These are phyloP conservation scores for Periphyllus acericola DNA, from an alignment of 2,888 invertebrate genomes.

Conservation along the genomic window DNA sequence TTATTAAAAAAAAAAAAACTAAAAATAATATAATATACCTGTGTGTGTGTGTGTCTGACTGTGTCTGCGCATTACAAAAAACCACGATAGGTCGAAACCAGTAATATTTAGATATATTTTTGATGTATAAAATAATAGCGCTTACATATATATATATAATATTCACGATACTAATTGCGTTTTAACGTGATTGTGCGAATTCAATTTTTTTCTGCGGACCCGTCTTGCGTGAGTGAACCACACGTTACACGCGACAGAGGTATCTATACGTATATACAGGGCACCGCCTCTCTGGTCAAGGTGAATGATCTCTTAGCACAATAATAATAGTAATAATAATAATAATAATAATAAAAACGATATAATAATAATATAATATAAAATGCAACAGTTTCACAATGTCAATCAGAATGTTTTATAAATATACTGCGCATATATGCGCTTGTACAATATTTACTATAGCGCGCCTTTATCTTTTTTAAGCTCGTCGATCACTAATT, in stretches of 20 bases:
- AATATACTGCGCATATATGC: background rate
- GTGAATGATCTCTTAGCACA: slow-evolving; percentile 52
- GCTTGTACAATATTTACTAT: too few species aligned
- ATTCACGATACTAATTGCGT: slow-evolving; percentile 17
- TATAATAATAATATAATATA: background rate
- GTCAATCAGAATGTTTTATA: slow-evolving; percentile 48
- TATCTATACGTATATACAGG: background rate
- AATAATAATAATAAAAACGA: slow-evolving; percentile 19
- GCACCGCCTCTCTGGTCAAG: slow-evolving; percentile 50
- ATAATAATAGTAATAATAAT: slow-evolving; percentile 23
- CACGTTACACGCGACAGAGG: background rate
- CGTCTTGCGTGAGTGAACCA: slow-evolving; percentile 37
- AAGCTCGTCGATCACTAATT: slow-evolving; percentile 29
- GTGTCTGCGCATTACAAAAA: background rate
- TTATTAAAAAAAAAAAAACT: background rate
- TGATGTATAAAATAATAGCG: background rate
- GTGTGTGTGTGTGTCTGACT: background rate
- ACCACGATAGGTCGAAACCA: background rate
- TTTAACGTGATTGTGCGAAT: slow-evolving; percentile 48
- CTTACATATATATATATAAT: background rate
- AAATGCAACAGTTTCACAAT: slow-evolving; percentile 38
- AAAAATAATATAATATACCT: background rate
- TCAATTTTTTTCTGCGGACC: slow-evolving; percentile 19
- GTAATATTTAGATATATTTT: background rate
- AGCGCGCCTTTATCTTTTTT: background rate